Percentiles rank a stretch among this genome's conserved stretches.
phyloP scores from a whole-genome alignment of 2,113 vertebrate genomes.

The Mystacornis crossleyi region DNA sequence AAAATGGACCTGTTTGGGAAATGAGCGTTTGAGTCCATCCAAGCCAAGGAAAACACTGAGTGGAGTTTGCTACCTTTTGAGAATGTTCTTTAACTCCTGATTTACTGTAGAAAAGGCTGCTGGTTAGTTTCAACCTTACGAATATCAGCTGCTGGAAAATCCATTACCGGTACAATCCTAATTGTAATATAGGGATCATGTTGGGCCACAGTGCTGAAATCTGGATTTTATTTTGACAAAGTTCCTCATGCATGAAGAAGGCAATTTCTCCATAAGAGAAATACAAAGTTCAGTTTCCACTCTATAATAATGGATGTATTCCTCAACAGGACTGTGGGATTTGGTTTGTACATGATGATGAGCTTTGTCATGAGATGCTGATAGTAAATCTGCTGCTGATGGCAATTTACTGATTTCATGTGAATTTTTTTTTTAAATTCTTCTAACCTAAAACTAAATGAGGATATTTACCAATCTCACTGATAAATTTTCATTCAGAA shows the following conservation, averaged over 20 bases:
- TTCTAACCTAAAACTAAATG: conserved; percentile 48
- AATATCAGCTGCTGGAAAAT: background rate
- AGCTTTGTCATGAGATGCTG: conserved; percentile 41
- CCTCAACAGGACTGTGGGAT: background rate
- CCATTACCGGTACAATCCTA: background rate
- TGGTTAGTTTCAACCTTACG: background rate
- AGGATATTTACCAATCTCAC: conserved; percentile 55
- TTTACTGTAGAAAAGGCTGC: background rate
- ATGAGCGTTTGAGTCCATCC: background rate
- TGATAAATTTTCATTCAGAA: conserved; percentile 63
- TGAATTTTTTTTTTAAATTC: background rate
- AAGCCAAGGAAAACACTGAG: background rate
- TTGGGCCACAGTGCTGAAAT: background rate
- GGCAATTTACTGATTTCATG: background rate
- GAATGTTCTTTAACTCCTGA: background rate
- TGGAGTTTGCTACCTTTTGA: background rate
- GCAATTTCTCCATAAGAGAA: background rate
- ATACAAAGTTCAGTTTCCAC: background rate
- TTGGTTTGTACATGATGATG: conserved; percentile 22
- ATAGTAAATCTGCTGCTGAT: conserved; percentile 25
- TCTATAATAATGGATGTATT: background rate
- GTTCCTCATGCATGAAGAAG: background rate
- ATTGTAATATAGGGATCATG: background rate
- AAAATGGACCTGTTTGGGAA: background rate
- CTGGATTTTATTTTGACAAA: background rate